Base-by-base conservation (phyloP, 1,140 invertebrate genomes). In the Sitobion miscanthi region DNA sequence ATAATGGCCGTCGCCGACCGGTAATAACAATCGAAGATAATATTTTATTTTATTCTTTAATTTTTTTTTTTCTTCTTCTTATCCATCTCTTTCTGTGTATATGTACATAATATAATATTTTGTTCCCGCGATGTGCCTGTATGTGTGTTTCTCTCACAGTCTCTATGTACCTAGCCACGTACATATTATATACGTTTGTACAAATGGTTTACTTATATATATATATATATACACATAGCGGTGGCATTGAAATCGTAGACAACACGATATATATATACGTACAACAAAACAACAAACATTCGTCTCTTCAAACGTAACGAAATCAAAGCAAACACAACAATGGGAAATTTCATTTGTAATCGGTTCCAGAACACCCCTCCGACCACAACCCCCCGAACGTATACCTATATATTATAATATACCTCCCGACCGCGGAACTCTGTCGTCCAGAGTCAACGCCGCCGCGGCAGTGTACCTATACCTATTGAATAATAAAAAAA, bases 301-400 rank as follows among this genome's bases (percentile, higher is more conserved):
- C 62, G n/a, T 92, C 45, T 92, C 91, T 83, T 38, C 77, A 83
- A 54, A 92, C 69, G 91, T 52, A 83, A 91, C 90, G 90, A 82
- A 91, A 91, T 91, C 90, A 82, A 91, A 91, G 90, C 90, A 91
- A 91, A 91, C 69, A 91, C 90, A 91, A 91, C 90, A 91, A 91
- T 91, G 62, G 90, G 30, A 91, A 38, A 35, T 30, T 83, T 52
- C 69, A 54, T 92, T 92, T 83, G 69, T 85, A 92, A 92, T 92
- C 91, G 42, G 91, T 83, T 92, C 47, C 47, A 52, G 45, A 45
- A 30, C 62, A n/a, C 30, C 30, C 30, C 62, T n/a, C 30, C 62
- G 17, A 77, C 62, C 62, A 77, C 62, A 77, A 77, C 62, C 62
- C 62, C 62, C n/a, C 62, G 62, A 35, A 77, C 25, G 17, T 54